Base-by-base conservation (phyloP, 2,113 vertebrate species). In the Gorsachius goisagi region DNA sequence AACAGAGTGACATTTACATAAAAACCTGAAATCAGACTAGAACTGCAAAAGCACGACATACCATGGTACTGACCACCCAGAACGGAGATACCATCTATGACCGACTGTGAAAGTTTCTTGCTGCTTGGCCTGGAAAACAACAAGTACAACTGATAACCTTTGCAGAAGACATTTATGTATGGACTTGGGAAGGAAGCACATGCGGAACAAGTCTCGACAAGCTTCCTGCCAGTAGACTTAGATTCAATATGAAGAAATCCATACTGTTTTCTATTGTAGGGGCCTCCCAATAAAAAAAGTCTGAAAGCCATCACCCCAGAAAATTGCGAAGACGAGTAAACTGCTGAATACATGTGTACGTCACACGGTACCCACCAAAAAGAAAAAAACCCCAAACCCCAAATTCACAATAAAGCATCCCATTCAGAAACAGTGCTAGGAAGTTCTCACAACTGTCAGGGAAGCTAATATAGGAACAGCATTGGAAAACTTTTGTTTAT, bases 111-210 rank as follows among this genome's bases (percentile, higher is more conserved):
- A 55, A 99, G 98, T 20, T 96, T 98, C 94, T 97, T 52, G 33
- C 99, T 99, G 96, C 99, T 99, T 73, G 98, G 98, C 96, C 99
- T 99, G 89, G 62, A 85, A 95, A 93, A 85, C 20, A 97, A 85
- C 12, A 76, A 55, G 37, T 6, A 72, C 24, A 89, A 41, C 9
- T 15, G 52, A 75, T 9, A 52, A 72, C 11, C 23, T 47, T 33
- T 76, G 71, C 62, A 86, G 33, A 19, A 55, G 35, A 59, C 49
- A 64, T 78, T 60, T 62, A 27, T 9, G 6, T 5, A 28, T 4
- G 50, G 18, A 13, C 23, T 26, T 67, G 52, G 12, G 47, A 90
- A 86, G 33, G 47, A 81, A 79, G 39, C 39, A 49, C 14, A 3
- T 0, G 18, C 28, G 39, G 32, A 79, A 67, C 20, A 71, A 39